Evolutionary conservation across 2,113 vertebrate genomes (phyloP), one percentile per base, ranked within the genome.

Genomic region (Corvus moneduloides): DNA sequence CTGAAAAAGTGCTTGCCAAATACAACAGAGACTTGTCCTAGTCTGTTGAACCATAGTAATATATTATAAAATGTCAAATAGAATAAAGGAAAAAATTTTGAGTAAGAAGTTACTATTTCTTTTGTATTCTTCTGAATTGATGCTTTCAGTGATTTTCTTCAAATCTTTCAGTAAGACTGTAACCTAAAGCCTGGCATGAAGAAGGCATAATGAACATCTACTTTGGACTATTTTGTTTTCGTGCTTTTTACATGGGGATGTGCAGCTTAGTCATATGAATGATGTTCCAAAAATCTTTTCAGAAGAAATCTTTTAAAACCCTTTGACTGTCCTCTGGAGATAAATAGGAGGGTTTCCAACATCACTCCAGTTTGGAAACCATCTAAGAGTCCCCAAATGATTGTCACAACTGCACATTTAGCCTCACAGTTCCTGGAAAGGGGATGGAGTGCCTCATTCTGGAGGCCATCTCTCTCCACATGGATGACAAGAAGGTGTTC

Each of bases 31-130:
- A 6, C 3, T 37, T 87, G 37, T 56, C 17, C 33, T 61, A 24
- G 4, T 78, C 49, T 78, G 6, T 66, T 69, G 35, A 85, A 10
- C 9, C 23, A 62, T 5, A 43, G 13, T 6, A 27, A 28, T 69
- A 33, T 28, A 67, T 56, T 78, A 61, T 39, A 44, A 82, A 78
- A 78, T 52, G 18, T 63, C 20, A 26, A 83, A 79, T 19, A 78
- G 44, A 82, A 8, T 5, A 62, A 33, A 78, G 7, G 19, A 32
- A 63, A 73, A 69, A 13, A 33, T 0, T 0, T 11, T 52, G 2
- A 39, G 7, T 26, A 5, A 41, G 4, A 82, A 78, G 7, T 61
- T 41, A 30, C 16, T 51, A 13, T 62, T 72, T 87, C 14, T 30
- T 85, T 82, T 91, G 16, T 52, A 35, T 58, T 48, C 28, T 87